These are phyloP conservation scores for Drosophila subobscura DNA, from an alignment of 1,140 invertebrate species.

Conservation along the genomic window DNA sequence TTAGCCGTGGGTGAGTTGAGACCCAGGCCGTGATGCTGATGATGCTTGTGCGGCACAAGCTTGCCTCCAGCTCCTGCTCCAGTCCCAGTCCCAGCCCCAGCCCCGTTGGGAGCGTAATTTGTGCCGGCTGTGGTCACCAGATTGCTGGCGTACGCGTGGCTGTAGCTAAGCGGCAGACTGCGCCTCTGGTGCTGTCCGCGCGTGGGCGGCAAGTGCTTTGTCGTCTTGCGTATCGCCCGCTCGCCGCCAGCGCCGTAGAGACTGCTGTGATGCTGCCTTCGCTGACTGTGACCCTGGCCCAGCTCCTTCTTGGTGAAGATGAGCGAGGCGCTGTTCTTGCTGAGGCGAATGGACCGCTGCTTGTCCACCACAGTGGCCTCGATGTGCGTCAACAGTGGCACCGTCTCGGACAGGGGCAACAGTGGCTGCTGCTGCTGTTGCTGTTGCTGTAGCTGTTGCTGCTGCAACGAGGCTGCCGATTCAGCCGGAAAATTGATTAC, in stretches of 20 bases:
- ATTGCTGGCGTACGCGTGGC: slow-evolving; percentile 62
- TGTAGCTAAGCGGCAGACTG: slow-evolving; percentile 73
- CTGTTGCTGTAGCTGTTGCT: no score
- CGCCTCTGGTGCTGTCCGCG: slow-evolving; percentile 67
- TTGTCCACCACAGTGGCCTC: slow-evolving; percentile 75
- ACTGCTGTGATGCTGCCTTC: slow-evolving; percentile 61
- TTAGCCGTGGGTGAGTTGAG: slow-evolving; percentile 46
- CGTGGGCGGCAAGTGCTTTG: slow-evolving; percentile 72
- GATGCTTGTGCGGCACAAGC: slow-evolving; percentile 58
- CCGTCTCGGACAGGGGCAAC: slow-evolving; percentile 78
- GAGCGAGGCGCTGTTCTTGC: slow-evolving; percentile 79
- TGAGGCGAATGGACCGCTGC: slow-evolving; percentile 72
- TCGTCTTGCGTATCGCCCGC: slow-evolving; percentile 25
- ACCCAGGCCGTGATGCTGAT: slow-evolving; percentile 37
- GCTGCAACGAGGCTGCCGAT: slow-evolving; percentile 38
- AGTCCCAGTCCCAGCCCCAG: slow-evolving; percentile 1
- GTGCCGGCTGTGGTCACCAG: slow-evolving; percentile 61
- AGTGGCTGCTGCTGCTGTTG: slow-evolving; percentile 36
- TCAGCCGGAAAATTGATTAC: slow-evolving; percentile 81
- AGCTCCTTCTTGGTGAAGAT: slow-evolving; percentile 81
- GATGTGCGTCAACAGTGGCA: slow-evolving; percentile 76
- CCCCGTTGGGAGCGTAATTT: slow-evolving; percentile 29
- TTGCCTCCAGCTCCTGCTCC: slow-evolving; percentile 18
- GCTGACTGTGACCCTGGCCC: slow-evolving; percentile 16
- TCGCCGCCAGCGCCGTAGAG: slow-evolving; percentile 65